Evolutionary conservation across 2,797 vertebrate genomes (phyloP).

Genomic region (Thaleichthys pacificus): DNA sequence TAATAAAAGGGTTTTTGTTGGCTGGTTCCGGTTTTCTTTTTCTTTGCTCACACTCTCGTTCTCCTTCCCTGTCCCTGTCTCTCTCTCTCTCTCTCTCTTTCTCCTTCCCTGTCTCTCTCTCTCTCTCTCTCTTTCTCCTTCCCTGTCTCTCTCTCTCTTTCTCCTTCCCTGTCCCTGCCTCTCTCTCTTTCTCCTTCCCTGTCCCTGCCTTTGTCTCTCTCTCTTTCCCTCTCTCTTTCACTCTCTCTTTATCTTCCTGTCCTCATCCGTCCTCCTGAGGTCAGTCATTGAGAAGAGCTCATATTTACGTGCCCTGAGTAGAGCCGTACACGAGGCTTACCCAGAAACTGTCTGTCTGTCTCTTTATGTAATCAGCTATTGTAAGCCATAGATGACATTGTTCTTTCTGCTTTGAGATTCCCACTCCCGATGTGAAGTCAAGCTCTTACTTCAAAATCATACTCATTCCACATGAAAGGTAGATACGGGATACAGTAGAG

Average conservation of each 20-base stretch:
- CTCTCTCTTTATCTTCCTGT: neutral
- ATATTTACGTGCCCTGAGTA: conserved; percentile 21
- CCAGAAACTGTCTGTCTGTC: neutral
- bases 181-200: neutral
- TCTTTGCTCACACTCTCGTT: too few species aligned
- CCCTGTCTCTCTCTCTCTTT: neutral
- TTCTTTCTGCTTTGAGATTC: neutral
- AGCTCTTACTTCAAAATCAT: too few species aligned
- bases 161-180: neutral
- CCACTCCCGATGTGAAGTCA: neutral
- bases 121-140: conserved; percentile 19
- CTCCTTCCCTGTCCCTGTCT: neutral
- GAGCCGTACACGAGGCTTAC: conserved; percentile 17
- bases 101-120: conserved; percentile 6
- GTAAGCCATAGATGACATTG: neutral
- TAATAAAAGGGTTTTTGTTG: too few species aligned
- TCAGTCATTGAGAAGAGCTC: conserved; percentile 19
- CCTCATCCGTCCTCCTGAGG: neutral
- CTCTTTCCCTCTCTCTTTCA: conserved; percentile 1
- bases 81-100: neutral
- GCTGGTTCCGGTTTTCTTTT: too few species aligned
- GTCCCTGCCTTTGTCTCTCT: neutral
- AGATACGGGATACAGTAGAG: too few species aligned
- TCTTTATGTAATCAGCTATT: conserved; percentile 15
- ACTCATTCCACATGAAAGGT: too few species aligned